Percentiles rank a stretch among this genome's conserved stretches.
These are phyloP conservation scores for Strix uralensis DNA, from an alignment of 2,113 vertebrate genomes.

Conservation along the genomic window DNA sequence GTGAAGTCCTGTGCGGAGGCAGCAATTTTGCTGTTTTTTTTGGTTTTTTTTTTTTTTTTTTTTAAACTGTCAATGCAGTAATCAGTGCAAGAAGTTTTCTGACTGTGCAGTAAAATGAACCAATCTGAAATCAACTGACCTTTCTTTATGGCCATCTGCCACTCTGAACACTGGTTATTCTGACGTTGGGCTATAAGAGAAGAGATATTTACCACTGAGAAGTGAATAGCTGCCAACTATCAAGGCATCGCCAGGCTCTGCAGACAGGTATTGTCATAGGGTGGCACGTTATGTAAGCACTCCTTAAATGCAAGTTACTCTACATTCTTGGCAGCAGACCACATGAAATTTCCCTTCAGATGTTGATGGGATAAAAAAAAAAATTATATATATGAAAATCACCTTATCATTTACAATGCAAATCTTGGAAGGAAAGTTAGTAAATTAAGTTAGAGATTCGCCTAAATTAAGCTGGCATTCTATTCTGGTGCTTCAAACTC, in stretches of 20 bases:
- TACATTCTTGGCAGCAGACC: constrained; percentile 52
- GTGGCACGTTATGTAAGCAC: constrained; percentile 36
- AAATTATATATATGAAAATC: constrained; percentile 44
- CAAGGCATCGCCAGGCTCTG: neutral
- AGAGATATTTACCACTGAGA: neutral
- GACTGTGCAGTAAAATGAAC: neutral
- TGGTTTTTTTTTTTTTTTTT: neutral
- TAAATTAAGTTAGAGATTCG: constrained; percentile 56
- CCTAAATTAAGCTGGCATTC: constrained; percentile 64
- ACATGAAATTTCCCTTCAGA: constrained; percentile 62
- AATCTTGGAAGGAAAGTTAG: constrained; percentile 55
- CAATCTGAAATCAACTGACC: neutral
- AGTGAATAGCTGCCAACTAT: neutral
- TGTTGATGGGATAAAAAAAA: constrained; percentile 21
- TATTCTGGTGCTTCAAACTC: constrained; percentile 56
- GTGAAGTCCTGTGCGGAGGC: neutral
- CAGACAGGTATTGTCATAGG: constrained; percentile 17
- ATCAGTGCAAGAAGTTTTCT: neutral
- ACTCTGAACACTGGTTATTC: neutral
- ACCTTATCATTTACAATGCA: constrained; percentile 66
- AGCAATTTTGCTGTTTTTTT: neutral
- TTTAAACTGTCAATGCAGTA: neutral
- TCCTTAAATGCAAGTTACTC: constrained; percentile 15
- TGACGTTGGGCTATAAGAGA: neutral
- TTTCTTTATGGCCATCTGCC: neutral